Conservation (phyloP, 1,140 invertebrate species). For the Hyles euphorbiae region DNA sequence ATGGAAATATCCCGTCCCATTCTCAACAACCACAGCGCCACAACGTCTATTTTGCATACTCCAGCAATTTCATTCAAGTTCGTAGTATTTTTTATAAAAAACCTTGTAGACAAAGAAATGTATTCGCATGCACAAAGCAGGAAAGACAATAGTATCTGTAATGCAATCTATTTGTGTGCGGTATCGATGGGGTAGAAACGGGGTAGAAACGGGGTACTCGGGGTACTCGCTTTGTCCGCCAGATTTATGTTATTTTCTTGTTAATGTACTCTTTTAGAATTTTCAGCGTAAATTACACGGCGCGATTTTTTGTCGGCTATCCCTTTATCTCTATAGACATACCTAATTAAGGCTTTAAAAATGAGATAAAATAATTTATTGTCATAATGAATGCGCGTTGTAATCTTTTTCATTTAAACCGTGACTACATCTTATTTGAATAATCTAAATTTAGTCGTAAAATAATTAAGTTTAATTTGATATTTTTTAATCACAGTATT, state of each 20-base stretch:
- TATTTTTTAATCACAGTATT: too few relatives aligned
- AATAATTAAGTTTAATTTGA: too few relatives aligned
- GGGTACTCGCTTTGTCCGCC: conserved; percentile 36
- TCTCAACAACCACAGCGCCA: too few relatives aligned
- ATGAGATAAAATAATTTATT: neutral
- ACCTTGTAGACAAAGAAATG: too few relatives aligned
- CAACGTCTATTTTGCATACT: too few relatives aligned
- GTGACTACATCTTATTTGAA: too few relatives aligned
- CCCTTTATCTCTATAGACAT: neutral
- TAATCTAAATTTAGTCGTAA: too few relatives aligned
- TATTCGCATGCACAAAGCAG: too few relatives aligned
- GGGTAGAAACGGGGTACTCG: conserved; percentile 33
- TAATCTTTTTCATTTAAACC: too few relatives aligned
- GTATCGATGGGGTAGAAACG: conserved; percentile 51
- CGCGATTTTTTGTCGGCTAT: neutral
- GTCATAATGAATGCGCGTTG: neutral
- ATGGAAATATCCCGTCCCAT: too few relatives aligned
- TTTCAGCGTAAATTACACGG: conserved; percentile 4
- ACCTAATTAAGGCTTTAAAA: neutral
- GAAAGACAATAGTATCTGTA: conserved; percentile 41
- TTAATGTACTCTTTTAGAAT: conserved; percentile 48
- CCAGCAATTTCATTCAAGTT: too few relatives aligned
- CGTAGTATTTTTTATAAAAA: too few relatives aligned
- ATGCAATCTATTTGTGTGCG: conserved; percentile 60
- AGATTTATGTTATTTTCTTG: conserved; percentile 59